These are phyloP conservation scores for Leucosticte australis DNA, from an alignment of 2,113 vertebrate species.

Conservation along the genomic window DNA sequence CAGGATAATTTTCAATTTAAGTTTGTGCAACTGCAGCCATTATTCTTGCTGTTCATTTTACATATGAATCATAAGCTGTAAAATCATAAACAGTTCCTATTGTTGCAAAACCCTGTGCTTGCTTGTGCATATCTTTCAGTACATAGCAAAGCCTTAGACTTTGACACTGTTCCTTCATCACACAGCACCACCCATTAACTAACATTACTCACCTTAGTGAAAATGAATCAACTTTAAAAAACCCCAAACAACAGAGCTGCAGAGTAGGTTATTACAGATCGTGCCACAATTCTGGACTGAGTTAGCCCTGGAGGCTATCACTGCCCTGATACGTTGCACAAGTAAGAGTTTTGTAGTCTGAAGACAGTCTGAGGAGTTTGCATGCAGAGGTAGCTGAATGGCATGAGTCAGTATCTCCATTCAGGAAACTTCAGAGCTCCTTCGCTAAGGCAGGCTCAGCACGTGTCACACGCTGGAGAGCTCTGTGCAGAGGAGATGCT, in stretches of 20 bases:
- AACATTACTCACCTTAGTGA: not conserved
- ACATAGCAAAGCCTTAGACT: not conserved
- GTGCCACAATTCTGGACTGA: not conserved
- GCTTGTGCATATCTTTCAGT: not conserved
- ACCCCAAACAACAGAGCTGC: not conserved
- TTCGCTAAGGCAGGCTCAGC: not conserved
- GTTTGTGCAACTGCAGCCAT: not conserved
- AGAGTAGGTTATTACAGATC: not conserved
- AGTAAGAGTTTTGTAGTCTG: not conserved
- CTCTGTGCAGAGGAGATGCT: not conserved
- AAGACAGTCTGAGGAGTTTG: not conserved
- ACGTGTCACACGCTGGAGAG: accelerated
- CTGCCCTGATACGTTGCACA: not conserved
- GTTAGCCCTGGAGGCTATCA: not conserved
- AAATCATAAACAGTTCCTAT: not conserved
- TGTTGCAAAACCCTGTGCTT: not conserved
- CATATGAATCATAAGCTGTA: not conserved
- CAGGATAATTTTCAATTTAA: not conserved
- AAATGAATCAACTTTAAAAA: not conserved
- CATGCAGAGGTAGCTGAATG: not conserved
- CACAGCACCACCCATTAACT: not conserved
- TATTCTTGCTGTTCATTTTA: not conserved
- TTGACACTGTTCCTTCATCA: not conserved
- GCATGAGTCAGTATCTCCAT: not conserved
- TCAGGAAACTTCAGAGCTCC: not conserved